Base-by-base conservation (phyloP, 2,797 vertebrate species). In the Dicrostonyx torquatus region DNA sequence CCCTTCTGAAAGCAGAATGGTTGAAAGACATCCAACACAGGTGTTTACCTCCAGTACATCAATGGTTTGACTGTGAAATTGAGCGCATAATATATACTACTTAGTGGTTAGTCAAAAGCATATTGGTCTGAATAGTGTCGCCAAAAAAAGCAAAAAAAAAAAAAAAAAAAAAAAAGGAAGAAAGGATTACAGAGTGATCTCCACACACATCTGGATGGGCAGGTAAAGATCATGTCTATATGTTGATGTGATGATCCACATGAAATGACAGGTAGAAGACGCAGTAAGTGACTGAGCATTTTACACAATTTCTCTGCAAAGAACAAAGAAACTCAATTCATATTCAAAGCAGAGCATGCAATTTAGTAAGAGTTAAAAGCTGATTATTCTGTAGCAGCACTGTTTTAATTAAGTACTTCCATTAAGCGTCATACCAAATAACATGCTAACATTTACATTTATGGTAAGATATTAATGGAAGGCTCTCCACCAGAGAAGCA, bases 341-440 rank as follows among this genome's bases (percentile, higher is more conserved):
- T 43, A 97, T 94, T 93, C 95, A 92, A 80, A 94, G 86, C 76
- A 90, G 90, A 95, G 48, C 29, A 34, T 2, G 5, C 24, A 31
- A 89, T 86, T 94, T 95, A 78, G 60, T 24, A 92, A 91, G 15
- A 94, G 83, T 84, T 95, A 92, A 79, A 75, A 87, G 64, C n/a
- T 80, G 86, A 97, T 92, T 93, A 94, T 76, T 89, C 45, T 62
- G 84, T 43, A 17, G 66, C 34, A 94, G 76, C 88, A 72, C 77
- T 91, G 31, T 77, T 92, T 94, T 89, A 97, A 96, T 95, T 95
- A 96, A 96, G 93, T 92, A 84, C 64, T 77, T 87, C 14, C 92
- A 89, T 85, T 95, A 96, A 92, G 22, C 48, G 66, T 29, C 70
- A 79, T 7, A 82, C 50, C 50, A 85, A 92, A 90, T 88, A 87